These are phyloP conservation scores for Holothuria glaberrima DNA, from an alignment of 35 echinoderm and acorn worm genomes.

Conservation along the genomic window DNA sequence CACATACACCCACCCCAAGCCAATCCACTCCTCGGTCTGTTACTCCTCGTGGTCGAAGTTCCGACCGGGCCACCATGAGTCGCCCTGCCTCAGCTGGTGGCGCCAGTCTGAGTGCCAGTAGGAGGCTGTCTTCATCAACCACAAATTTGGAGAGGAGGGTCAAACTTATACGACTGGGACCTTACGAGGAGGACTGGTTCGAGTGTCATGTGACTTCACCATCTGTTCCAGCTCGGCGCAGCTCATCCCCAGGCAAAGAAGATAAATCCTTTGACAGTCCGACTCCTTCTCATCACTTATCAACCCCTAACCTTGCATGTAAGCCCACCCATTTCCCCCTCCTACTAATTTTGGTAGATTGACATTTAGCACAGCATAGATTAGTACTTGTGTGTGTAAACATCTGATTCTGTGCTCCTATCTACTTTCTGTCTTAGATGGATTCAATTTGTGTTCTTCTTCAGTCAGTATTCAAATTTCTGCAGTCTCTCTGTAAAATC, in stretches of 20 bases:
- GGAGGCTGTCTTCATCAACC: constrained; percentile 24
- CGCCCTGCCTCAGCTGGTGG: constrained; percentile 34
- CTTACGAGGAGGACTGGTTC: constrained; percentile 52
- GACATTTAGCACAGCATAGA: background rate
- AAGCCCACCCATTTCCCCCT: constrained; percentile 52
- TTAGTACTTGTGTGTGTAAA: no score
- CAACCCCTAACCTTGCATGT: constrained; percentile 66
- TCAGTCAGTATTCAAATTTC: no score
- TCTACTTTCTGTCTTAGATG: no score
- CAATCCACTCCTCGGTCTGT: constrained; percentile 9
- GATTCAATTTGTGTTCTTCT: no score
- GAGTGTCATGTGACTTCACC: constrained; percentile 43
- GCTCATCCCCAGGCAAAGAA: constrained; percentile 60
- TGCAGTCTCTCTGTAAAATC: no score
- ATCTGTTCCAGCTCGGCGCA: constrained; percentile 9
- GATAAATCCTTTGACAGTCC: background rate
- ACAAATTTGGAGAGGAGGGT: constrained; percentile 48
- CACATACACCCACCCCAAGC: background rate
- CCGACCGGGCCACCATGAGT: background rate
- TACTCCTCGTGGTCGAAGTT: constrained; percentile 42
- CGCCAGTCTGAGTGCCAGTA: constrained; percentile 26
- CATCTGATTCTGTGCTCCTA: no score
- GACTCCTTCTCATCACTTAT: constrained; percentile 51
- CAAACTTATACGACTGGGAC: constrained; percentile 50
- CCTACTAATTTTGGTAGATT: constrained; percentile 53